phyloP scores from a whole-genome alignment of 2,888 invertebrate species.

The Calameuta filiformis region DNA sequence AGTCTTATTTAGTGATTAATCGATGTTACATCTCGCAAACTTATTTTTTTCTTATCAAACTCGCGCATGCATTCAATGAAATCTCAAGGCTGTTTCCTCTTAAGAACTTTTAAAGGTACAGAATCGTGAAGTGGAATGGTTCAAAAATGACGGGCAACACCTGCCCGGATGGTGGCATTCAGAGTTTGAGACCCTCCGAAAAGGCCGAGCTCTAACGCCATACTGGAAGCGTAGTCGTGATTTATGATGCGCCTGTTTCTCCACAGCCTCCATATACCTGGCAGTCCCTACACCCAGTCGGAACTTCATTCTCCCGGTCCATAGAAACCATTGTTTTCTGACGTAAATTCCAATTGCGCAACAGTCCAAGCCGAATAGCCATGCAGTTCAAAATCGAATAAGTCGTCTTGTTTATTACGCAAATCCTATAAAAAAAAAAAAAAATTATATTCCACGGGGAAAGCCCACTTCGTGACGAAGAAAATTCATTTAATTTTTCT shows the following conservation, averaged over 20 bases:
- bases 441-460: neutral
- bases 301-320: neutral
- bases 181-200: neutral
- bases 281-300: neutral
- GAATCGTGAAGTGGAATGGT: neutral
- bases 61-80: neutral
- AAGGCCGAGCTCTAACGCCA: neutral
- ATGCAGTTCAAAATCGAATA: neutral
- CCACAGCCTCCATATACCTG: neutral
- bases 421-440: neutral
- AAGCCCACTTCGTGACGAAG: neutral
- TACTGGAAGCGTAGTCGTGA: neutral
- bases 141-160: neutral
- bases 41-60: neutral
- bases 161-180: neutral
- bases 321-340: neutral
- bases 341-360: neutral
- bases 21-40: neutral
- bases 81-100: neutral
- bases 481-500: neutral
- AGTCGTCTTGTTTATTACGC: neutral
- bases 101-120: neutral
- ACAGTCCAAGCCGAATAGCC: neutral
- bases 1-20: neutral
- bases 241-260: neutral